These are phyloP conservation scores for Mimas tiliae DNA, from an alignment of 2,888 invertebrate genomes.

Conservation along the genomic window DNA sequence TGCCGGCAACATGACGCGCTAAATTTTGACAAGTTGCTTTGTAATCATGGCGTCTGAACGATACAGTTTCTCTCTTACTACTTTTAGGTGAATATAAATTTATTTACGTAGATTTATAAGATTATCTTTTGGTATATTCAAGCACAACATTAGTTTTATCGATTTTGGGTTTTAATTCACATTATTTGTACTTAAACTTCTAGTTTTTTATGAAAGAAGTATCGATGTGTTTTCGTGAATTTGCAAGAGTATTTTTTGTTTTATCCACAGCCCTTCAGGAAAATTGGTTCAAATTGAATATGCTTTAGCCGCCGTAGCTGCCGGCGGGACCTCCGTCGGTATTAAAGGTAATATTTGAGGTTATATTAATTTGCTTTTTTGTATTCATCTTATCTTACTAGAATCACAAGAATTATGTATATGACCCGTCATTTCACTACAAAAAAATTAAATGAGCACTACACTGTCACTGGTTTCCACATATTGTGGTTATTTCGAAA, in stretches of 20 bases:
- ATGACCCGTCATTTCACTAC: no score
- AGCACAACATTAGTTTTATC: neutral
- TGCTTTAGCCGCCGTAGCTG: constrained; percentile 99
- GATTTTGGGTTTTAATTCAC: neutral
- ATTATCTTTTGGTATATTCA: neutral
- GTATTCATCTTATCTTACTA: constrained; percentile 25
- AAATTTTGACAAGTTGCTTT: constrained; percentile 76
- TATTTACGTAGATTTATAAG: constrained; percentile 46
- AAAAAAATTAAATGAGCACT: no score
- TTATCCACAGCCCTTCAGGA: constrained; percentile 95
- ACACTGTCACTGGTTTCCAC: no score
- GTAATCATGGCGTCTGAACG: constrained; percentile 96
- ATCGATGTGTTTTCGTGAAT: neutral
- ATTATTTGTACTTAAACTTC: neutral
- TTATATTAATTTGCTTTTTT: constrained; percentile 42
- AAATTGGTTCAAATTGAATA: constrained; percentile 99
- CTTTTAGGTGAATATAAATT: constrained; percentile 83
- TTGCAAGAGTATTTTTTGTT: constrained; percentile 27
- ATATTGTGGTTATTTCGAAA: no score
- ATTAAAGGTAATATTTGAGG: constrained; percentile 91
- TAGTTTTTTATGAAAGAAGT: constrained; percentile 29
- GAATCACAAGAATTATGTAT: neutral
- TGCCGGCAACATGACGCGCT: constrained; percentile 53
- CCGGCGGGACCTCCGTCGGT: constrained; percentile 99
- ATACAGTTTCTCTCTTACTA: constrained; percentile 97